Base-by-base conservation (phyloP, 64 coral and sea anemone genomes). In the Hydrozoanthus tunicans region DNA sequence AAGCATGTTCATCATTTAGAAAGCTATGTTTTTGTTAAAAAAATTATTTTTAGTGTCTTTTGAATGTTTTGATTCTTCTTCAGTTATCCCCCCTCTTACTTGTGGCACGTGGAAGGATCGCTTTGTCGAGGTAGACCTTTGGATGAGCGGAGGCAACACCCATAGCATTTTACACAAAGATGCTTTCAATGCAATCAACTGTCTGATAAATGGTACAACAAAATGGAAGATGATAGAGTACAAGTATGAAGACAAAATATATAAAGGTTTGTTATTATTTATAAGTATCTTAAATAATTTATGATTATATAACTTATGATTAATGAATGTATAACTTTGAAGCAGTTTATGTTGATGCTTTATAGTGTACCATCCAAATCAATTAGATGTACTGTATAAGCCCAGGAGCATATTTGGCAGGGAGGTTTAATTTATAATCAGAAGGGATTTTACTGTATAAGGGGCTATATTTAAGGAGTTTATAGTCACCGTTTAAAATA, bases 221-320 rank as follows among this genome's bases (percentile, higher is more conserved):
- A 85, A 94, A 88, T 98, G 96, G 96, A 98, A 98, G 83, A 91
- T 98, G 93, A 98, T 98, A 91, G 93, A 94, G 66, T 98, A 93
- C 77, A 98, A 98, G 77, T 94, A 98, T 78, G 96, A 98, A 53
- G 90, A 98, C 64, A 98, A 93, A 78, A 92, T 98, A 53, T 98
- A 98, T 66, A 98, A 98, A 64, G 96, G 81, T 83, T 59, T 54
- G 0, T 43, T 43, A 43, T 43, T 70, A 70, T 17, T 70, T 24
- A 70, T 6, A 20, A 23, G 24, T 70, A 65, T 65, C 10, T 8
- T 65, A 15, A 9, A 15, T 8, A 10, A 15, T 13, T 65, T 10
- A 65, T 65, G 9, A 65, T 65, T 8, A 9, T 14, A 9, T 4
- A 43, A 43, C 32, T 43, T 43, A 43, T 43, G 32, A 43, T 43